These are phyloP conservation scores for Ooceraea biroi DNA, from an alignment of 1,140 invertebrate genomes.

Conservation along the genomic window DNA sequence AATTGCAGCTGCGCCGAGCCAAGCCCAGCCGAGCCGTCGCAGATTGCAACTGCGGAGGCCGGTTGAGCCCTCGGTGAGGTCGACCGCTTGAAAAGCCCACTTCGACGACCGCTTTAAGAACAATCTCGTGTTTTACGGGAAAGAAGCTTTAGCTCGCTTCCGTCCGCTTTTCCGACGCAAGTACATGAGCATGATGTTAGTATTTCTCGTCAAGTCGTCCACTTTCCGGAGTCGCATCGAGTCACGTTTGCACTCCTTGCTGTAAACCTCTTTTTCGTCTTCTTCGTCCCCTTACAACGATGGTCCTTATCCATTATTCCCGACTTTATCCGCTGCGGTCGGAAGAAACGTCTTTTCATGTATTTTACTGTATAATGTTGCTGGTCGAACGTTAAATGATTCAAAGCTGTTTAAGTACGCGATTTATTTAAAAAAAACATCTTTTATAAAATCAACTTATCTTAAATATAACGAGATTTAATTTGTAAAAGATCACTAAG, in stretches of 20 bases:
- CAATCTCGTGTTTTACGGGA: constrained; percentile 68
- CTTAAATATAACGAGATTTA: too few species aligned
- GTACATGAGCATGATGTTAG: constrained; percentile 32
- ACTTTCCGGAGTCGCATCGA: constrained; percentile 38
- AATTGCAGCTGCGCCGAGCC: not conserved
- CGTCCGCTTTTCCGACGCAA: constrained; percentile 60
- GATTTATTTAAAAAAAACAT: not conserved
- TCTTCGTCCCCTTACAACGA: not conserved
- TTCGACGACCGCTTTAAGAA: constrained; percentile 58
- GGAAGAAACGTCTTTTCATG: constrained; percentile 7
- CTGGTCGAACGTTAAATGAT: not conserved
- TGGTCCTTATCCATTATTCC: constrained; percentile 37
- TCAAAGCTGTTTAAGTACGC: constrained; percentile 4
- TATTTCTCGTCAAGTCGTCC: constrained; percentile 42
- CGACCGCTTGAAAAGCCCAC: constrained; percentile 50
- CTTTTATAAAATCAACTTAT: too few species aligned
- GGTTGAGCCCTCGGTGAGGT: not conserved
- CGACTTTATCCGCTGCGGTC: constrained; percentile 12
- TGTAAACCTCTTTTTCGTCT: not conserved
- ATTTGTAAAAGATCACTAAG: too few species aligned
- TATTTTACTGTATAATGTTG: constrained; percentile 31
- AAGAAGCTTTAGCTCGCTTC: constrained; percentile 64
- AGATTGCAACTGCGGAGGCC: not conserved
- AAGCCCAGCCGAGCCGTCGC: not conserved
- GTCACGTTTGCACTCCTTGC: constrained; percentile 18